Conservation (phyloP, 2,113 vertebrate species). For the Clupea harengus region DNA sequence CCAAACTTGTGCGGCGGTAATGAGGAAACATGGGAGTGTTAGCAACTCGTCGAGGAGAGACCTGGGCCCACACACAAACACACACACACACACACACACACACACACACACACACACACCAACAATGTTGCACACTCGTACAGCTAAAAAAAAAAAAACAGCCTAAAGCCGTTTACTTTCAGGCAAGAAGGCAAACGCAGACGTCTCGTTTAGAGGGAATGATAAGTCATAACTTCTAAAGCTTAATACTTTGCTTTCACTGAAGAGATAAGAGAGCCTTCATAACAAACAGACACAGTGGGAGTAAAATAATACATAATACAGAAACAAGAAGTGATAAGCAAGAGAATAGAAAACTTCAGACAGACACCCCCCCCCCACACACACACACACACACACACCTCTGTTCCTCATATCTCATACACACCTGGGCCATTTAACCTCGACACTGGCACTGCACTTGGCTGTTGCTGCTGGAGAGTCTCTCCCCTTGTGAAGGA, state of each 20-base stretch:
- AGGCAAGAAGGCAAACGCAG: not conserved
- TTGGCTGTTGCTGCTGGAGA: not conserved
- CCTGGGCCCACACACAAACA: not conserved
- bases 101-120: slow-evolving; percentile 17
- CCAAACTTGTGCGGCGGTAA: not conserved
- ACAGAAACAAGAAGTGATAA: not conserved
- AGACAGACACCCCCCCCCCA: not conserved
- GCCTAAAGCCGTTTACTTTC: too few relatives aligned
- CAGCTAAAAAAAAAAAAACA: not conserved
- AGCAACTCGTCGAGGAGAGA: slow-evolving; percentile 18
- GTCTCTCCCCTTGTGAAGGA: slow-evolving; percentile 30
- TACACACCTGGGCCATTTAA: slow-evolving; percentile 20
- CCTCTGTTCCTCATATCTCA: not conserved
- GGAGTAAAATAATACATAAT: not conserved
- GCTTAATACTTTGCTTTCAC: not conserved
- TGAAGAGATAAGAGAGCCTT: not conserved
- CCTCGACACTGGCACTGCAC: slow-evolving; percentile 1
- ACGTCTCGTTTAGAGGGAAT: not conserved
- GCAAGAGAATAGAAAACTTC: not conserved
- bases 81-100: not conserved
- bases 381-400: not conserved
- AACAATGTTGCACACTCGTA: not conserved
- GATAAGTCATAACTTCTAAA: not conserved
- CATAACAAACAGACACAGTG: too few relatives aligned
- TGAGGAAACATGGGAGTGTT: not conserved